Base-by-base conservation (phyloP, 2,888 invertebrate species). In the Elegia similella region DNA sequence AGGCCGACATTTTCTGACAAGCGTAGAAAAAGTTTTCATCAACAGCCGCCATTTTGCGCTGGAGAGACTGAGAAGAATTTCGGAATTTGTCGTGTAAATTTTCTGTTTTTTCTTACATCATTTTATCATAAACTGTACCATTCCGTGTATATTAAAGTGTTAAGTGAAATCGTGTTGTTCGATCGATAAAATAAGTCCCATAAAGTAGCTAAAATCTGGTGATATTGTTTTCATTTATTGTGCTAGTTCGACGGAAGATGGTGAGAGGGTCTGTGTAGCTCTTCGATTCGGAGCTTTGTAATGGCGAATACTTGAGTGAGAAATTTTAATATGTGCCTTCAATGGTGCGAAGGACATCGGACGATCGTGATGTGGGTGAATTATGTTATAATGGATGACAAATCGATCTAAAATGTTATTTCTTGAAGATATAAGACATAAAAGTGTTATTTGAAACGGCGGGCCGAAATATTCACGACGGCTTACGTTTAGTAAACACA, bases 1-100 rank as follows among this genome's bases (percentile, higher is more conserved):
- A 88, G 92, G 88, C 92, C 90, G 92, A 92, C 92, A 90, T 91
- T 91, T 95, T 95, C 95, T 96, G 96, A 96, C 96, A 96, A 96
- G 96, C 96, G 95, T 96, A 96, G 95, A 95, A 96, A 96, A 96
- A 96, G 95, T 96, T 95, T 94, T 95, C 95, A 96, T 96, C 96
- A 96, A 95, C 95, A 96, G 96, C 96, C 96, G 96, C 97, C 97
- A 97, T 97, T 95, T 97, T 97, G 95, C 94, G 94, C 94, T 94
- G 94, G 93, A 93, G 93, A 93, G 94, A 94, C 94, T 94, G 93
- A 93, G 94, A 93, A 93, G 94, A 94, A 94, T 93, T 95, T 94
- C 93, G 93, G 93, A 93, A 93, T 93, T 94, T 93, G 93, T 93
- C 93, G 92, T 92, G 92, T 93, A 93, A 94, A 93, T 93, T 93